Percentiles rank a stretch among this genome's conserved stretches.
Evolutionary conservation across 2,797 vertebrate species (phyloP).

Genomic region (Catamblyrhynchus diadema): DNA sequence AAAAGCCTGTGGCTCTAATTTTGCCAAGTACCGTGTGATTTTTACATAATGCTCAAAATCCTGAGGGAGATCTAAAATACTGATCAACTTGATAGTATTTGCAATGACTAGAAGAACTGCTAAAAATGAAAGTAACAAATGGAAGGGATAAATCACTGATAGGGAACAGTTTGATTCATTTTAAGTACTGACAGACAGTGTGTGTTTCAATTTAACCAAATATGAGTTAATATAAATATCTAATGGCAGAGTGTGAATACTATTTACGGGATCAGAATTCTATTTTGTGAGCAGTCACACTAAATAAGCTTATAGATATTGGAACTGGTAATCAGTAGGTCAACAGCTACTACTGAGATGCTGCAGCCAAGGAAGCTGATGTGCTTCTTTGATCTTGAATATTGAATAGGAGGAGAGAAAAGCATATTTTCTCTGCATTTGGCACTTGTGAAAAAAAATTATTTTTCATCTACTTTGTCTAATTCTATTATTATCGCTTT

Average conservation of each 20-base stretch:
- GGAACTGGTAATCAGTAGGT: neutral
- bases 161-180: neutral
- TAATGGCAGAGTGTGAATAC: neutral
- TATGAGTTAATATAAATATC: neutral
- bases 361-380: neutral
- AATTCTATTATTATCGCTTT: constrained; percentile 3
- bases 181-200: neutral
- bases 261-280: neutral
- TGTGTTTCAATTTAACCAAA: neutral
- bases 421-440: neutral
- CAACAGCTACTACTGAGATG: neutral
- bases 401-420: neutral
- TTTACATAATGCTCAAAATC: neutral
- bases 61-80: neutral
- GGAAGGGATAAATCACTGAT: neutral
- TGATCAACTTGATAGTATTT: neutral
- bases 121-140: neutral
- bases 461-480: neutral
- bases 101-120: neutral
- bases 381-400: neutral
- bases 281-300: neutral
- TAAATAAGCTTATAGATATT: neutral
- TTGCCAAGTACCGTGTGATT: neutral
- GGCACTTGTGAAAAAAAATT: neutral
- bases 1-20: neutral